phyloP scores from a whole-genome alignment of 2,797 vertebrate species.

The Tangara arthus region DNA sequence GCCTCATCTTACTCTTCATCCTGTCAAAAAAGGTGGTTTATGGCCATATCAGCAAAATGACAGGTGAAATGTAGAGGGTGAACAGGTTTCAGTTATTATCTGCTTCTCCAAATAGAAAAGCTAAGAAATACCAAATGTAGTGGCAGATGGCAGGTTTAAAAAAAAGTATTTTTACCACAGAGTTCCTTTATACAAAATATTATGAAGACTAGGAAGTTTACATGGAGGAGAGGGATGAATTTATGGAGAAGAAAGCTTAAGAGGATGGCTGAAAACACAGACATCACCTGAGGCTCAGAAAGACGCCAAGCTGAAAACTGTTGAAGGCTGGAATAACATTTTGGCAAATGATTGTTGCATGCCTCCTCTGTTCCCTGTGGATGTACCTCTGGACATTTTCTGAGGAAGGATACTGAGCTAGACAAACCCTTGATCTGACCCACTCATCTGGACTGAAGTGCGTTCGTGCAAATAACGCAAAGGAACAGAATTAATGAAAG shows the following conservation, averaged over 20 bases:
- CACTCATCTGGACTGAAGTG: not conserved
- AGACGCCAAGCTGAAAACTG: not conserved
- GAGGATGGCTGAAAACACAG: not conserved
- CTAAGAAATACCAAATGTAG: not conserved
- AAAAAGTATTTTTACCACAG: not conserved
- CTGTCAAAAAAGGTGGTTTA: not conserved
- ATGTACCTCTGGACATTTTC: not conserved
- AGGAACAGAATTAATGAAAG: constrained; percentile 14
- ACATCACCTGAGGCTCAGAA: not conserved
- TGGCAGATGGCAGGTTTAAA: not conserved
- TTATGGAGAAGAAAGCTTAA: not conserved
- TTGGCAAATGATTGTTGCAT: accelerated
- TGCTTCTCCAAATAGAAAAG: not conserved
- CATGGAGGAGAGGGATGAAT: not conserved
- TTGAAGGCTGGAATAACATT: not conserved
- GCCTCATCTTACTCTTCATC: not conserved
- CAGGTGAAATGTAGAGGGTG: not conserved
- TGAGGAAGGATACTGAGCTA: not conserved
- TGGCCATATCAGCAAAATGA: not conserved
- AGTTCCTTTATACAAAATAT: not conserved
- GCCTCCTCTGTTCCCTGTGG: not conserved
- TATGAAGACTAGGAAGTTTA: not conserved
- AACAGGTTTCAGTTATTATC: not conserved
- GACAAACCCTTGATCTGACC: not conserved
- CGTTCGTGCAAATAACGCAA: not conserved